phyloP scores from a whole-genome alignment of 2,113 vertebrate genomes.

The Chaenocephalus aceratus region DNA sequence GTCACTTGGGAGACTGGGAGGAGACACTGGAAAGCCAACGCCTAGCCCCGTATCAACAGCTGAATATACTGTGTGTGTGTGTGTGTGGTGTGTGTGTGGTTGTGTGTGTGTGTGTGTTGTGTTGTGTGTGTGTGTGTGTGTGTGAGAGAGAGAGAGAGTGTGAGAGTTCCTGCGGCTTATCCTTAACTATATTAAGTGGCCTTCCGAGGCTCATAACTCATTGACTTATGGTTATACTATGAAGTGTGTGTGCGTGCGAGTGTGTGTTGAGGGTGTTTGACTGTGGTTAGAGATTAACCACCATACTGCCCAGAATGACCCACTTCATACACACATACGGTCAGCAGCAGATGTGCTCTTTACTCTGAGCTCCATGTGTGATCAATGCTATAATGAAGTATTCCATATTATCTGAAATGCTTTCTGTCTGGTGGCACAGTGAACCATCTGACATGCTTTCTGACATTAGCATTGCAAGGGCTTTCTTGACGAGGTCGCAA shows the following conservation, averaged over 20 bases:
- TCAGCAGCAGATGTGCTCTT: constrained; percentile 23
- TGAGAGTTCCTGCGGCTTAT: constrained; percentile 4
- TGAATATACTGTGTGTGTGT: constrained; percentile 15
- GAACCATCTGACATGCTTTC: no score
- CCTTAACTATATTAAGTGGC: neutral
- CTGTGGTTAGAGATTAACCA: constrained; percentile 67
- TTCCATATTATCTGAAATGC: neutral
- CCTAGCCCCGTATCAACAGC: constrained; percentile 30
- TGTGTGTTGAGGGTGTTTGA: constrained; percentile 32
- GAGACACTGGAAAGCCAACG: constrained; percentile 44
- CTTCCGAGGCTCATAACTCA: constrained; percentile 8
- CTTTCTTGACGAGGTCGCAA: no score
- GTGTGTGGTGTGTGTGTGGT: neutral
- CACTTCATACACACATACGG: constrained; percentile 32
- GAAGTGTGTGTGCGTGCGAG: constrained; percentile 9
- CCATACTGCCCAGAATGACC: constrained; percentile 57
- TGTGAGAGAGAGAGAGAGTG: neutral
- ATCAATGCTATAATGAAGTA: neutral
- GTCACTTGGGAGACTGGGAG: constrained; percentile 43
- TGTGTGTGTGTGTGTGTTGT: neutral
- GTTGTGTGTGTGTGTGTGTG: neutral
- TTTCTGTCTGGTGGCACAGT: no score
- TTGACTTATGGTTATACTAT: neutral
- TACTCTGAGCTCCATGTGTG: neutral
- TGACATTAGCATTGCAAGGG: no score